Base-by-base conservation (phyloP, 1,140 invertebrate genomes). In the Cyrtorhinus lividipennis region DNA sequence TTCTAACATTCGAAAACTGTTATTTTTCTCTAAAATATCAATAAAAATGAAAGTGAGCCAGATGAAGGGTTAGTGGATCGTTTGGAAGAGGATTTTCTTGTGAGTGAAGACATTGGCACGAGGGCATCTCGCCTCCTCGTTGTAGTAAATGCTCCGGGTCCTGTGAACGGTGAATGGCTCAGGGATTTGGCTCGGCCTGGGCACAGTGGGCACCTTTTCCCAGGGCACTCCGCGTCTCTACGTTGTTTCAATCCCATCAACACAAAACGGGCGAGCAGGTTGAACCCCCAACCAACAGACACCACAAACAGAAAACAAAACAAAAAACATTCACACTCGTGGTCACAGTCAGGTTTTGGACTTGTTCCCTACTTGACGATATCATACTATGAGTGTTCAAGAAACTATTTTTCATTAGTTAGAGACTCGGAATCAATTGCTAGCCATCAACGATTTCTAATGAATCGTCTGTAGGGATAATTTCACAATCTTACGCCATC, bases 151-250 rank as follows among this genome's bases (percentile, higher is more conserved):
- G 56, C 60, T 38, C 20, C 25, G 77, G 45, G 80, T 79, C 24
- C 87, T 87, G 77, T 84, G 89, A 59, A 87, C 87, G 64, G 87
- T 88, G 72, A 88, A 80, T 46, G 86, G 86, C 72, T 87, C 85
- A 58, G 86, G 81, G 65, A 90, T 82, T 71, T 88, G 79, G 68
- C 86, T 87, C 65, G 88, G 87, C 65, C 88, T 78, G 65, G 88
- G 85, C 67, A 90, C 87, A 72, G 81, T 83, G 66, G 88, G 87
- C 70, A 87, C 84, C 78, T 87, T 87, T 73, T 88, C 85, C 87
- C 87, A 90, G 67, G 86, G 85, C 67, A 88, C 84, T 72, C 79
- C 78, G 68, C 78, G 79, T 79, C 81, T 86, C 86, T 88, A 30
- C n/a, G 38, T 18, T n/a, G n/a, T 23, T 18, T 38, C 30, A 38